phyloP scores from a whole-genome alignment of 2,113 vertebrate genomes.

The Antigone vipio region DNA sequence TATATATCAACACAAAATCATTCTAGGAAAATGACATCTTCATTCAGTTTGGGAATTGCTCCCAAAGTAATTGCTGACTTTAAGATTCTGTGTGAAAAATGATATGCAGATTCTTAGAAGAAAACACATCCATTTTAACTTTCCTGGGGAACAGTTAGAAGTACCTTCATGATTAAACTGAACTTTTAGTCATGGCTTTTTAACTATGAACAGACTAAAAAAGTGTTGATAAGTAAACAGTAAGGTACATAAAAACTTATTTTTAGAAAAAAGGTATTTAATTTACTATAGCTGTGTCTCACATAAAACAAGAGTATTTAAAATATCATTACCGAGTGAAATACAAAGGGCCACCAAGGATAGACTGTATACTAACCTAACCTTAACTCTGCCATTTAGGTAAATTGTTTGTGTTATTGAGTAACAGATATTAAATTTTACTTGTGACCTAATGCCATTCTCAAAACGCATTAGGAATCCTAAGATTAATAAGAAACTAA shows the following conservation, averaged over 20 bases:
- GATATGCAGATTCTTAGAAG: background rate
- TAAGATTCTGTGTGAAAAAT: background rate
- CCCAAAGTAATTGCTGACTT: conserved; percentile 4
- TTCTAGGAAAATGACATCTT: conserved; percentile 15
- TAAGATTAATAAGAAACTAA: conserved; percentile 3
- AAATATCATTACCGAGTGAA: background rate
- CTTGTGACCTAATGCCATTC: background rate
- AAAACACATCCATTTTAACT: background rate
- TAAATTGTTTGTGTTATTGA: background rate
- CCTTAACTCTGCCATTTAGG: background rate
- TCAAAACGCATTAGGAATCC: background rate
- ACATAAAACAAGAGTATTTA: background rate
- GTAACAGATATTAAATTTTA: background rate
- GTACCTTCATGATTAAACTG: background rate
- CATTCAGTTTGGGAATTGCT: background rate
- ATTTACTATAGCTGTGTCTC: background rate
- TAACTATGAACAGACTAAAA: background rate
- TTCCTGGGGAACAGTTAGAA: background rate
- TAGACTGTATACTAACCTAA: background rate
- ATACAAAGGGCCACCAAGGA: background rate
- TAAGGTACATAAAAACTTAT: background rate
- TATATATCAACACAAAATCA: conserved; percentile 17
- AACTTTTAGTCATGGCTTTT: background rate
- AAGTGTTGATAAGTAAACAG: background rate
- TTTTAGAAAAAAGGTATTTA: background rate